Evolutionary conservation across 2,888 invertebrate genomes (phyloP), one percentile per base, ranked within the genome.

Genomic region (Apamea crenata): DNA sequence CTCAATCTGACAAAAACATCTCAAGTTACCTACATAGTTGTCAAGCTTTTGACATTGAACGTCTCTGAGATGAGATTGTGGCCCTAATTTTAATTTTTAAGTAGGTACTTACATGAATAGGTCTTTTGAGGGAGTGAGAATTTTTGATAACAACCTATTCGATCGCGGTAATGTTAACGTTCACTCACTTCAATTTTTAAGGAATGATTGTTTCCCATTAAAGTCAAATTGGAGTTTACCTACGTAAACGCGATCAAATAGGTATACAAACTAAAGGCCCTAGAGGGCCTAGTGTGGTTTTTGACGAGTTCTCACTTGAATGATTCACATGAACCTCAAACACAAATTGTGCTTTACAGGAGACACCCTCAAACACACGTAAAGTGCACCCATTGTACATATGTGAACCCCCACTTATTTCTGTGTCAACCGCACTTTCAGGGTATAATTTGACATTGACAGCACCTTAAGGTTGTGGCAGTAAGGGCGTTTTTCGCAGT

Each of bases 381-480:
- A 53, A 83, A 83, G 67, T 77, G 66, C 67, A 68, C 44, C 8
- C 14, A 68, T 66, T 61, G 29, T 83, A n/a, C n/a, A n/a, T n/a
- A 50, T 29, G 29, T 68, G 5, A 25, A 18, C 53, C 71, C 44
- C 63, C 18, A 53, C 53, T 40, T 66, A 56, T 68, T 68, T 36
- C n/a, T 16, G 29, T 65, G 40, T 59, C 32, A 59, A 44, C 29
- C 7, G 1, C 16, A 67, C 5, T 16, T 66, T 10, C 5, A 25
- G 10, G 6, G 6, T 6, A 72, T 21, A 53, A 32, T 53, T n/a
- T 59, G 10, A 67, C 67, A 61, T 67, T 67, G 6, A 14, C 18
- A 50, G 18, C 8, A 7, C 5, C 40, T 32, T 76, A n/a, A 6
- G 0, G 1, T 44, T 0, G 16, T n/a, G 10, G 40, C 1, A 4